Evolutionary conservation across 2,888 invertebrate species (phyloP).

Genomic region (Philopedon plagiatum): DNA sequence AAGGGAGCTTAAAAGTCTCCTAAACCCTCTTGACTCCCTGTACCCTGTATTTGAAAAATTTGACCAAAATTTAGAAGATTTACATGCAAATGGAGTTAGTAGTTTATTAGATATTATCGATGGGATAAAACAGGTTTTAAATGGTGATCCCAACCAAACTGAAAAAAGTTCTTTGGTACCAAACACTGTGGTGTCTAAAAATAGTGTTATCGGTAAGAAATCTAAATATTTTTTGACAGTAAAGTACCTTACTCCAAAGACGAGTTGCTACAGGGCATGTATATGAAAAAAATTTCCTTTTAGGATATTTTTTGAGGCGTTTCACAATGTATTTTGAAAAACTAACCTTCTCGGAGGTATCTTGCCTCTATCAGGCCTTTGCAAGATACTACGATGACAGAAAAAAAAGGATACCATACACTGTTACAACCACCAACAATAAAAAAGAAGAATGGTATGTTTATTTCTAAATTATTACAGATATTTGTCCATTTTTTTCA

Average conservation of each 20-base stretch:
- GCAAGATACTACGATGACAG: conserved; percentile 74
- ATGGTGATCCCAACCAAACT: conserved; percentile 46
- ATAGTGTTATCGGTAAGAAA: conserved; percentile 77
- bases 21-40: conserved; percentile 13
- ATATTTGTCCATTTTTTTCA: not conserved
- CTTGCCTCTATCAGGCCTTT: conserved; percentile 80
- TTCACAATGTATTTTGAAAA: conserved; percentile 87
- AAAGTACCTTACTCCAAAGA: no score
- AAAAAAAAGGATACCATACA: conserved; percentile 50
- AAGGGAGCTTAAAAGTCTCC: conserved; percentile 75
- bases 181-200: conserved; percentile 71
- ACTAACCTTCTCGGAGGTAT: conserved; percentile 87
- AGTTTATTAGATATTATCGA: conserved; percentile 64
- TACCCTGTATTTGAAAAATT: conserved; percentile 62
- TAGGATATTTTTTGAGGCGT: conserved; percentile 86
- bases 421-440: conserved; percentile 39
- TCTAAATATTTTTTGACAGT: not conserved
- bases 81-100: conserved; percentile 72
- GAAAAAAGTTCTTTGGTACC: conserved; percentile 40
- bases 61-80: conserved; percentile 72
- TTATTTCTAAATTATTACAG: no score
- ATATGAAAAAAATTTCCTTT: conserved; percentile 64
- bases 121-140: conserved; percentile 59
- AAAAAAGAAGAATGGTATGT: conserved; percentile 56
- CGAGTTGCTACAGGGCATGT: no score